A percentile compares a stretch with the other conserved stretches of the same genome.
Evolutionary conservation across 2,888 invertebrate genomes (phyloP).

Genomic region (Tiliacea citrago): DNA sequence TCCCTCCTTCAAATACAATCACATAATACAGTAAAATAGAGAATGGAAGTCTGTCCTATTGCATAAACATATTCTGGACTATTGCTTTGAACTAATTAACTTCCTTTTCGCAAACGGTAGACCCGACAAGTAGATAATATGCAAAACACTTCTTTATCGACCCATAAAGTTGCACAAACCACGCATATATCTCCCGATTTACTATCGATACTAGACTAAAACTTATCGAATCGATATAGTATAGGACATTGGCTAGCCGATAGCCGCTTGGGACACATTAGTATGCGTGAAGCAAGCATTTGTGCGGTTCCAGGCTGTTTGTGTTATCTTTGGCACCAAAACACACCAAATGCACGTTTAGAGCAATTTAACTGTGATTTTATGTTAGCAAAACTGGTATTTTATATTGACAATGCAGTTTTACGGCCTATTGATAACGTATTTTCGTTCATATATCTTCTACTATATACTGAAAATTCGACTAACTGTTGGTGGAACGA

Average conservation of each 20-base stretch:
- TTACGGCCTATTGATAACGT: not conserved
- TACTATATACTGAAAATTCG: not conserved
- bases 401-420: conserved; percentile 25
- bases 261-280: conserved; percentile 57
- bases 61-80: conserved; percentile 13
- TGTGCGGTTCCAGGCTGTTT: conserved; percentile 52
- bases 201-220: conserved; percentile 46
- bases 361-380: conserved; percentile 51
- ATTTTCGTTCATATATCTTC: not conserved
- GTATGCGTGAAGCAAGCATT: conserved; percentile 63
- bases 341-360: conserved; percentile 55
- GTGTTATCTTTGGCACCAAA: conserved; percentile 64
- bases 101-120: conserved; percentile 35
- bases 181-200: conserved; percentile 47
- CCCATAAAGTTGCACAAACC: conserved; percentile 36
- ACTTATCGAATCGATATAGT: conserved; percentile 55
- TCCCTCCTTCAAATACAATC: not conserved
- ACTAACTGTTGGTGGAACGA: not conserved
- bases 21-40: not conserved
- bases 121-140: conserved; percentile 28
- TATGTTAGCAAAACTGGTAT: conserved; percentile 26
- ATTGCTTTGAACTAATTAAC: conserved; percentile 39
- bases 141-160: conserved; percentile 39
- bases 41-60: conserved; percentile 1
- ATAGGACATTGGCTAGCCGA: conserved; percentile 43